Conservation (phyloP, 2,888 invertebrate species). For the Thyatira batis region DNA sequence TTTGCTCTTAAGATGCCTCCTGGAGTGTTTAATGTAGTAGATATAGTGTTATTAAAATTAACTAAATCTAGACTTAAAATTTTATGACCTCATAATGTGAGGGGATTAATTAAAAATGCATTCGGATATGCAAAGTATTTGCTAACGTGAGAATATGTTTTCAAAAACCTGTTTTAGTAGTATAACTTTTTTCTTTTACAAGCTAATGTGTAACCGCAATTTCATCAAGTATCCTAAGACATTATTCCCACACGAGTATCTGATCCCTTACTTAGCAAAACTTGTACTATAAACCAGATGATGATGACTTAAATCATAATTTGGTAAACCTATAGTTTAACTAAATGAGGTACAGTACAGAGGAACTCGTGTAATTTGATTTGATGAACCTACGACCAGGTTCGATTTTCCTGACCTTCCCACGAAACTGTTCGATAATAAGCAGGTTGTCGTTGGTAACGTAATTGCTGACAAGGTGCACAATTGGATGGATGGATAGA, state of each 20-base stretch:
- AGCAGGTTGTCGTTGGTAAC: neutral
- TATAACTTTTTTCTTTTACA: too few relatives aligned
- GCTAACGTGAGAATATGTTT: neutral
- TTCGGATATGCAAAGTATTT: neutral
- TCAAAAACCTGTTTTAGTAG: neutral
- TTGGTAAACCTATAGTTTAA: neutral
- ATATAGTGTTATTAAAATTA: neutral
- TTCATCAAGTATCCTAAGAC: too few relatives aligned
- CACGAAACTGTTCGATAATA: constrained; percentile 2
- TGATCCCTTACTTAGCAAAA: too few relatives aligned
- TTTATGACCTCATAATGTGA: neutral
- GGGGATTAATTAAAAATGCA: neutral
- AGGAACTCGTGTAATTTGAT: neutral
- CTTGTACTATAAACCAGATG: too few relatives aligned
- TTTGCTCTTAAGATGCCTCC: too few relatives aligned
- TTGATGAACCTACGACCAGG: neutral
- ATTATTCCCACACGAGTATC: too few relatives aligned
- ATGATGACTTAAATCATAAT: neutral
- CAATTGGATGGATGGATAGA: neutral
- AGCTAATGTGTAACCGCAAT: too few relatives aligned
- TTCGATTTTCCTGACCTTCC: constrained; percentile 7
- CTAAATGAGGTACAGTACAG: neutral
- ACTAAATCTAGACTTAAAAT: neutral
- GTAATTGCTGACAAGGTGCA: constrained; percentile 1
- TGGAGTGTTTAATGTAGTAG: too few relatives aligned